These are phyloP conservation scores for Notoglanidium macrostoma DNA, from an alignment of 2,797 vertebrate species.

Conservation along the genomic window DNA sequence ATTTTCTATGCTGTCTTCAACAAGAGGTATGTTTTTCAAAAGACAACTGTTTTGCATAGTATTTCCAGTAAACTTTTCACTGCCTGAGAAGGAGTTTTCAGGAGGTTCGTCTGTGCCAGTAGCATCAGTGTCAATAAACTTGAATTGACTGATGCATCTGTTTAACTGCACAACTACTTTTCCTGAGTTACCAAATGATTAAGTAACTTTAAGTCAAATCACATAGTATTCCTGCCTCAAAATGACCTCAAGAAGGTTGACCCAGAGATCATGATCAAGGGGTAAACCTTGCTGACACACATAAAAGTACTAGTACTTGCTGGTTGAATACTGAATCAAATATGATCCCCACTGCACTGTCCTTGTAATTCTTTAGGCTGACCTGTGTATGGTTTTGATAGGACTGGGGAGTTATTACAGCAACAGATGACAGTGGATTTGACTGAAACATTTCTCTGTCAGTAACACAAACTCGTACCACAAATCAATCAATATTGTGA, in stretches of 20 bases:
- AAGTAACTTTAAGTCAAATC: conserved; percentile 12
- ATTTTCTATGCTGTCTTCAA: not conserved
- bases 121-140: conserved; percentile 38
- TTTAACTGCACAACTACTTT: conserved; percentile 37
- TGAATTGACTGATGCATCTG: conserved; percentile 40
- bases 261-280: not conserved
- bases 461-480: conserved; percentile 33
- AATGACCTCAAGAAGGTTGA: conserved; percentile 6
- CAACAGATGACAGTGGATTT: not conserved
- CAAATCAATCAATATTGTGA: conserved; percentile 16
- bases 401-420: conserved; percentile 9
- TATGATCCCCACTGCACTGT: not conserved
- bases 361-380: not conserved
- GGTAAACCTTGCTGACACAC: not conserved
- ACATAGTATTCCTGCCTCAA: no score
- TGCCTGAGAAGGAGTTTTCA: conserved; percentile 36
- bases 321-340: conserved; percentile 35
- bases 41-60: conserved; percentile 51
- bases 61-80: conserved; percentile 44
- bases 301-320: conserved; percentile 32
- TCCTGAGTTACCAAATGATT: not conserved
- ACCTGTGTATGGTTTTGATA: conserved; percentile 3
- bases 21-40: no score
- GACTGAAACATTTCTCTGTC: conserved; percentile 6
- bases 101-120: conserved; percentile 39